These are phyloP conservation scores for Campylomormyrus tamandua DNA, from an alignment of 2,113 vertebrate genomes.

Conservation along the genomic window DNA sequence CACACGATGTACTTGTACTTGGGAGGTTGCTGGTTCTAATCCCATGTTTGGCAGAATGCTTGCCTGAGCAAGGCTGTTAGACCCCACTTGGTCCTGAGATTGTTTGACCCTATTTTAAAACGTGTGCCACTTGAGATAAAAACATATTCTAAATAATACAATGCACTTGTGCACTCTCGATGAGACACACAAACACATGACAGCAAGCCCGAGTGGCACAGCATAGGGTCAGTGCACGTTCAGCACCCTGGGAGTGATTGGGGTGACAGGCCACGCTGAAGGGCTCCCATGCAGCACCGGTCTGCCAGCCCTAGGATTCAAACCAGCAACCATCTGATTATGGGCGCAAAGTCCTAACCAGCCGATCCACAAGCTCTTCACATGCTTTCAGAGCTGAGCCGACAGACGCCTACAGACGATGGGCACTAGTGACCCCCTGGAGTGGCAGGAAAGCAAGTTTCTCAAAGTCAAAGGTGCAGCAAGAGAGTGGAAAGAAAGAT, in stretches of 20 bases:
- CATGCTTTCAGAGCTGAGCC: not conserved
- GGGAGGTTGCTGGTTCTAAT: not conserved
- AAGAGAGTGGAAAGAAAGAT: not conserved
- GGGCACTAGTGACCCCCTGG: not conserved
- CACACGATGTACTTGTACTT: not conserved
- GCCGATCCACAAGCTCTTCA: not conserved
- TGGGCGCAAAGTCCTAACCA: not conserved
- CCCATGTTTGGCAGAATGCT: not conserved
- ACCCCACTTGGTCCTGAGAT: not conserved
- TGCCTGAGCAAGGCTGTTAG: not conserved
- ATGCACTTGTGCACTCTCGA: not conserved
- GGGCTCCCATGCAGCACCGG: not conserved
- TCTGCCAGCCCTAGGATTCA: not conserved
- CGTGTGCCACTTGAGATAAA: not conserved
- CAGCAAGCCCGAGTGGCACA: not conserved
- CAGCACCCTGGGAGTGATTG: not conserved
- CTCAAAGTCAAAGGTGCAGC: conserved; percentile 12
- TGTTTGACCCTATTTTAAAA: not conserved
- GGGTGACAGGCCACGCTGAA: not conserved
- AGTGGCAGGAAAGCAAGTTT: not conserved
- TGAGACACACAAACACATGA: not conserved
- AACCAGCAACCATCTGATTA: not conserved
- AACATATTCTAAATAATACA: not conserved
- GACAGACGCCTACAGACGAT: not conserved
- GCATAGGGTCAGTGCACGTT: not conserved